Base-by-base conservation (phyloP, 37 sponge, comb jelly and placozoan species). In the Axinella damicornis region DNA sequence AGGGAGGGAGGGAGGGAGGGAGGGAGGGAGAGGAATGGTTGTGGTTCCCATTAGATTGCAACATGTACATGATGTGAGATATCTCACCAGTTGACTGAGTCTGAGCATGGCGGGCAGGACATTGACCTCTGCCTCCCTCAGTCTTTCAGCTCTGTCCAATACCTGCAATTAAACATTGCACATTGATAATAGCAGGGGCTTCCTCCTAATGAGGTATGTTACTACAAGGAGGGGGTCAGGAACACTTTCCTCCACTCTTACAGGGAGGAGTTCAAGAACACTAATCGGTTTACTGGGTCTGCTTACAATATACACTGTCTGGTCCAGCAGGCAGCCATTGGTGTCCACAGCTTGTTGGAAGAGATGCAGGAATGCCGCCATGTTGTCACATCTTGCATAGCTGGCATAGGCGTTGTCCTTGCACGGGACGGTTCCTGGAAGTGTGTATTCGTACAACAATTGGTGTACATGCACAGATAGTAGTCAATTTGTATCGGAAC, bases 81-180 rank as follows among this genome's bases (percentile, higher is more conserved):
- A 12, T 9, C 62, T 66, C 34, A 88, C 89, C 70, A 88, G 70
- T 75, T 83, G 76, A 0, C 65, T 12, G 22, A 89, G 65, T 21
- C 73, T 37, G 20, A 86, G 20, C 25, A 92, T 33, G 0, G 92
- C 79, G 6, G 92, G 88, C 5, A 92, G 73, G 6, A 90, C 54
- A n/a, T 81, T 90, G 20, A 58, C 31, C 31, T 92, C 74, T 61
- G 70, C 21, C 14, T 82, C 71, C 36, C 84, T 79, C 52, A 92
- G 57, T 2, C 69, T 56, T 57, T 92, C 83, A 36, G 88, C 88
- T 28, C 83, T 52, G 61, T 92, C 92, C 46, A 92, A 38, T 5
- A 92, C 84, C 83, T 89, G 61, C 28, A 64, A 22, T 46, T 46
- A 46, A 46, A n/a, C n/a, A n/a, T n/a, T n/a, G n/a, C n/a, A n/a